A percentile compares a stretch with the other conserved stretches of the same genome.
Conservation (phyloP, 2,797 vertebrate genomes). For the Eulemur rubriventer region DNA sequence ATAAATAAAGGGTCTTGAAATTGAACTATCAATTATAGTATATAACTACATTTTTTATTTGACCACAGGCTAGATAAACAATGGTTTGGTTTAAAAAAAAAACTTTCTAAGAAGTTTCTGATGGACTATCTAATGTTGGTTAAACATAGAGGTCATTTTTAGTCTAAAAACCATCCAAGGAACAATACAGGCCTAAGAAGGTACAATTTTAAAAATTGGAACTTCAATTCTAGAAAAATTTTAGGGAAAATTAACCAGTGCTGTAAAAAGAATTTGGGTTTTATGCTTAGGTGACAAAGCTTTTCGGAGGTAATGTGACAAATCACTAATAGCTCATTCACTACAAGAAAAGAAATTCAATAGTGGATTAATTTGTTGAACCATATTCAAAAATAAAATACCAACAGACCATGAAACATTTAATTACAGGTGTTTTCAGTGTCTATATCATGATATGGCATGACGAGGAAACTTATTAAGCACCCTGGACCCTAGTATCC, state of each 20-base stretch:
- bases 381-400: conserved; percentile 32
- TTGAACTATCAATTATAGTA: conserved; percentile 1
- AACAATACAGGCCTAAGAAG: not conserved
- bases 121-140: not conserved
- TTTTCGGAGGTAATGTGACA: not conserved
- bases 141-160: not conserved
- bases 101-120: not conserved
- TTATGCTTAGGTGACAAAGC: not conserved
- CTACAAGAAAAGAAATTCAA: not conserved
- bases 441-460: not conserved
- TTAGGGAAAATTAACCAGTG: not conserved
- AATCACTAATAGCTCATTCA: not conserved
- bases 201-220: not conserved
- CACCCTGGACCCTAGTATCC: not conserved
- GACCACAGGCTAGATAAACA: not conserved
- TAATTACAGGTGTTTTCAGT: not conserved
- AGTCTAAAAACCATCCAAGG: not conserved
- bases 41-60: not conserved
- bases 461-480: not conserved
- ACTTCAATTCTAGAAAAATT: not conserved
- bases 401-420: not conserved
- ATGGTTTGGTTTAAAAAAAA: not conserved
- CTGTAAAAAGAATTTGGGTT: not conserved
- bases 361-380: not conserved
- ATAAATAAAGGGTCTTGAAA: not conserved